Evolutionary conservation across 2,888 invertebrate genomes (phyloP).

Genomic region (Strigamia crassipes): DNA sequence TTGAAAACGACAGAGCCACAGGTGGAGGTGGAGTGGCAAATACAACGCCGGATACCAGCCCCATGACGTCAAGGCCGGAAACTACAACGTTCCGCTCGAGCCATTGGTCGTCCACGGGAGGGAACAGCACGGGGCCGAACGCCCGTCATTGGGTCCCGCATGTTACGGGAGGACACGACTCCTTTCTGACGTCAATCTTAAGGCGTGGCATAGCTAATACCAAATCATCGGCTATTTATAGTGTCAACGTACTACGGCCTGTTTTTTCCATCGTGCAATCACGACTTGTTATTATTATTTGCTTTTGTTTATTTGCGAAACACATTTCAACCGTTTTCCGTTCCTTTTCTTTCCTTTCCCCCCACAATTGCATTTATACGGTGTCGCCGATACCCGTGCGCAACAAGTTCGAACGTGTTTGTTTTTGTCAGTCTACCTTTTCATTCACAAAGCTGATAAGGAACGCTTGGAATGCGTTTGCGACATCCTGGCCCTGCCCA

Average conservation of each 20-base stretch:
- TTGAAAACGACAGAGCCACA: conserved; percentile 9
- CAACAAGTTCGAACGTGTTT: conserved; percentile 25
- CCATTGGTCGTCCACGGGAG: conserved; percentile 16
- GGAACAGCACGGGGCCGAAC: conserved; percentile 4
- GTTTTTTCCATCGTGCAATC: conserved; percentile 6
- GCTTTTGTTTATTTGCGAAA: neutral
- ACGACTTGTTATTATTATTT: conserved; percentile 12
- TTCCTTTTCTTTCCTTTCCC: neutral
- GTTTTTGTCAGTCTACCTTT: conserved; percentile 33
- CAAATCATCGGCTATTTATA: conserved; percentile 4
- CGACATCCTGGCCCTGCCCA: conserved; percentile 15
- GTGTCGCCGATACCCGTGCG: neutral
- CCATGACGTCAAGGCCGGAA: conserved; percentile 21
- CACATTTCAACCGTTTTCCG: neutral
- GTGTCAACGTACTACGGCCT: conserved; percentile 6
- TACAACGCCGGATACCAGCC: conserved; percentile 16
- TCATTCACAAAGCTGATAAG: conserved; percentile 18
- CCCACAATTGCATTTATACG: neutral
- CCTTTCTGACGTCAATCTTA: conserved; percentile 10
- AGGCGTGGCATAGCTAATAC: conserved; percentile 3
- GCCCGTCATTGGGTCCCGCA: conserved; percentile 17
- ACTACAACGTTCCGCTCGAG: conserved; percentile 21
- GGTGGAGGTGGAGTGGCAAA: conserved; percentile 21
- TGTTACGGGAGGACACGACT: conserved; percentile 16
- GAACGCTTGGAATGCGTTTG: neutral